Percentiles rank a stretch among this genome's conserved stretches.
These are phyloP conservation scores for Anguilla megastoma DNA, from an alignment of 2,797 vertebrate genomes.

Conservation along the genomic window DNA sequence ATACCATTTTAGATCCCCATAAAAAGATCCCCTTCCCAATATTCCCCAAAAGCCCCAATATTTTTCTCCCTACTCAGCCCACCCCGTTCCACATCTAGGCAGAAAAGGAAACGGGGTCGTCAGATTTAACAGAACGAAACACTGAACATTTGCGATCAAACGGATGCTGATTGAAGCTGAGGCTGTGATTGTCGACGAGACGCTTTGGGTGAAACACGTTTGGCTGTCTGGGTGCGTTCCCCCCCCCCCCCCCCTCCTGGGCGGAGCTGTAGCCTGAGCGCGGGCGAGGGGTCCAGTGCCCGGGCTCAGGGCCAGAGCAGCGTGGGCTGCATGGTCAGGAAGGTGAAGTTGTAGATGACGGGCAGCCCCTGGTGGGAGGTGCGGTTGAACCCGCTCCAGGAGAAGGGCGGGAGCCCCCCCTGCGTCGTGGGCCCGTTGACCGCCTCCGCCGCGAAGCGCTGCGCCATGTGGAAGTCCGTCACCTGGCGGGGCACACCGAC, in stretches of 20 bases:
- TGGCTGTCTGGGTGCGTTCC: not conserved
- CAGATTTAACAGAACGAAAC: not conserved
- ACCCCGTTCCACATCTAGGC: not conserved
- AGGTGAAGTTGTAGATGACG: constrained; percentile 77
- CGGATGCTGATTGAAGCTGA: not conserved
- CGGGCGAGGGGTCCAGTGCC: not conserved
- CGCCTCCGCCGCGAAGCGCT: constrained; percentile 72
- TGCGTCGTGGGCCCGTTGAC: constrained; percentile 83
- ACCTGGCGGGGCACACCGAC: constrained; percentile 64
- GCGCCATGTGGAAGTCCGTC: constrained; percentile 79
- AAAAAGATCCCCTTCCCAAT: not conserved
- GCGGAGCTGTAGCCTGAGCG: too few relatives aligned
- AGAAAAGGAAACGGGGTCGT: not conserved
- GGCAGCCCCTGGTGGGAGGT: constrained; percentile 81
- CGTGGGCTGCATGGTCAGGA: constrained; percentile 76
- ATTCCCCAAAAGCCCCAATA: not conserved
- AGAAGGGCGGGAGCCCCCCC: constrained; percentile 78
- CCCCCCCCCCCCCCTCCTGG: not conserved
- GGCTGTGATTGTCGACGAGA: not conserved
- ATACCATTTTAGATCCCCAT: not conserved
- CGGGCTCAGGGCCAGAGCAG: constrained; percentile 58
- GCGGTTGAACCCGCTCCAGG: constrained; percentile 79
- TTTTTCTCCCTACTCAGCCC: not conserved
- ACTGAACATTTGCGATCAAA: not conserved
- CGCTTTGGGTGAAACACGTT: not conserved